These are phyloP conservation scores for Achatina immaculata DNA, from an alignment of 1,140 invertebrate genomes.

Conservation along the genomic window DNA sequence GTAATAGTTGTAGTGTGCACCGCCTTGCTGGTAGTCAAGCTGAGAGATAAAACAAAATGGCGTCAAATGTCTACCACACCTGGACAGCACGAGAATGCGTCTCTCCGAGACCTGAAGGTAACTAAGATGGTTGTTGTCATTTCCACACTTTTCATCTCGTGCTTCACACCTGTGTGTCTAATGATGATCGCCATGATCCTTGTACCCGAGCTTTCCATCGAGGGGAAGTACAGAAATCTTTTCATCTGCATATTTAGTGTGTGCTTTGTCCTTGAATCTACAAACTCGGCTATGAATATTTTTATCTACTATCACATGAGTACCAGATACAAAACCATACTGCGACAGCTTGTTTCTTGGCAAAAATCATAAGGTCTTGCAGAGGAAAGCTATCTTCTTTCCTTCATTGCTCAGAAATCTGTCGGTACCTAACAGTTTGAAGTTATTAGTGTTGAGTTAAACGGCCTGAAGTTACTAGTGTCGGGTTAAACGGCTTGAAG, in stretches of 20 bases:
- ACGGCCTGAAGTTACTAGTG: too few relatives aligned
- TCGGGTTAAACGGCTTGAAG: too few relatives aligned
- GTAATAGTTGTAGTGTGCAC: neutral
- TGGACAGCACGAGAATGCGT: neutral
- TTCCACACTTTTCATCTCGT: constrained; percentile 8
- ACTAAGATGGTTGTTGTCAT: constrained; percentile 25
- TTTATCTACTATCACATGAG: constrained; percentile 7
- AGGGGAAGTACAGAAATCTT: constrained; percentile 10
- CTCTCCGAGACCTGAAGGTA: constrained; percentile 8
- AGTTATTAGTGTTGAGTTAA: too few relatives aligned
- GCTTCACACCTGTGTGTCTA: constrained; percentile 10
- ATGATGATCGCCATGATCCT: constrained; percentile 8
- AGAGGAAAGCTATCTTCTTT: too few relatives aligned
- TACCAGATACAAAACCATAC: neutral
- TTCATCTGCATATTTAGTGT: constrained; percentile 11
- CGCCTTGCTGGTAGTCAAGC: neutral
- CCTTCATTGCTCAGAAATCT: too few relatives aligned
- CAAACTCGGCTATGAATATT: neutral
- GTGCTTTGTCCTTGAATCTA: neutral
- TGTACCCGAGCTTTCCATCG: neutral
- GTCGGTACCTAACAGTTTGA: too few relatives aligned
- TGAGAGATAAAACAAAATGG: neutral
- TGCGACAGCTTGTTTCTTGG: too few relatives aligned
- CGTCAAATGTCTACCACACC: neutral
- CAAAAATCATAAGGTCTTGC: too few relatives aligned